Evolutionary conservation across 2,113 vertebrate species (phyloP), one percentile per base, ranked within the genome.

Genomic region (Ceratotherium simum): DNA sequence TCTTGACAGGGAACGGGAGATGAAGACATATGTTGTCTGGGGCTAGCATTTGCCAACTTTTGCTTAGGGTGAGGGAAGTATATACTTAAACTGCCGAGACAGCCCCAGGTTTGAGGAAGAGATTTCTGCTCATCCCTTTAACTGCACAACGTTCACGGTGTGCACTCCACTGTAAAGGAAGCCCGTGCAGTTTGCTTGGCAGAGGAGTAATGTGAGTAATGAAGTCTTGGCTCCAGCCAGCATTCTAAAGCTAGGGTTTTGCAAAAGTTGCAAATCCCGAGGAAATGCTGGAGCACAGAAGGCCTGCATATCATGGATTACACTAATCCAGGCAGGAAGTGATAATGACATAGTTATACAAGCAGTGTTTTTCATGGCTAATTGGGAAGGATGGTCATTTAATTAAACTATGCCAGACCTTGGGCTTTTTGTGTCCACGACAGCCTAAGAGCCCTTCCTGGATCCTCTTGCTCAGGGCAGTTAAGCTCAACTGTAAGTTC

Each of bases 251-350:
- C 64, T 96, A 95, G 95, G 86, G 90, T 95, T 98, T 98, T 97
- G 97, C 96, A 98, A 79, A 98, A 95, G 95, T 94, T 98, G 91
- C 96, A 98, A 97, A 97, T 98, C 98, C 98, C 97, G 93, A 98
- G 98, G 98, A 97, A 98, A 96, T 72, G 95, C 27, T 14, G 81
- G 97, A 98, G 97, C 97, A 69, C 97, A 98, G 98, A 98, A 94
- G 91, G 95, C 95, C 98, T 98, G 96, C 76, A 91, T 98, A 96
- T 98, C 98, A 95, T 60, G 94, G 98, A 98, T 98, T 98, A 97
- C 97, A 94, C 94, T 97, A 98, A 98, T 98, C 98, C 98, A 79
- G 2, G 96, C 98, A 98, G 98, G 98, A 98, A 98, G 97, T 96
- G 98, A 98, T 98, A 98, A 97, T 96, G 96, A 90, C 96, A 72